Base-by-base conservation (phyloP, 2,797 vertebrate species). In the Lagocephalus sceleratus region DNA sequence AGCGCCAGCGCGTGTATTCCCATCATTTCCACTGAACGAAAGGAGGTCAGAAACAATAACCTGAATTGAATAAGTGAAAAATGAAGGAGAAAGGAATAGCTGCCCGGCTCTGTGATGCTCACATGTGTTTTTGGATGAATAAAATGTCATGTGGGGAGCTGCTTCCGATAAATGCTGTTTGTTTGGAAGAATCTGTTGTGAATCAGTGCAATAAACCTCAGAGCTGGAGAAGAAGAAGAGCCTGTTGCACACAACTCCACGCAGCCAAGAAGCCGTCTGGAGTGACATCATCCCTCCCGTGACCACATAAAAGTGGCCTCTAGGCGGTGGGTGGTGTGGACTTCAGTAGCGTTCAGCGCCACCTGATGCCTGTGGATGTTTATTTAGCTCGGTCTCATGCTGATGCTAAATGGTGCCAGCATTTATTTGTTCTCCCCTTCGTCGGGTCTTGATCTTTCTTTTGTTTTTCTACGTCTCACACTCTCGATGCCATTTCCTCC, bases 261-360 rank as follows among this genome's bases (percentile, higher is more conserved):
- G 11, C 66, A 54, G 65, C 61, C 60, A 42, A 64, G 66, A 53
- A 67, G 83, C 49, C 29, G 68, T 72, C 53, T 43, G 41, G 6
- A 11, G 51, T 86, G 84, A 86, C 81, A 84, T 85, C 84, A 86
- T 64, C 60, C 20, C 51, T 57, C 49, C 32, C 66, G 71, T 68
- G 82, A 73, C 82, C 84, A 87, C 84, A 79, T 84, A 73, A 85
- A 79, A 84, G 65, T 41, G 52, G 49, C 71, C 68, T 56, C 54
- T 56, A 60, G 63, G 79, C 71, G 6, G 66, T 74, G 79, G 81
- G 81, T 71, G 75, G 82, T 0, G 58, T 32, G 56, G 85, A 75
- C 76, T 71, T 75, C 67, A 76, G 78, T 72, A 73, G 76, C 53
- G 16, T 59, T 54, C n/a, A 32, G 77, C 75, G 57, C 77, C 69